Base-by-base conservation (phyloP, 2,888 invertebrate genomes). In the Automeris io region DNA sequence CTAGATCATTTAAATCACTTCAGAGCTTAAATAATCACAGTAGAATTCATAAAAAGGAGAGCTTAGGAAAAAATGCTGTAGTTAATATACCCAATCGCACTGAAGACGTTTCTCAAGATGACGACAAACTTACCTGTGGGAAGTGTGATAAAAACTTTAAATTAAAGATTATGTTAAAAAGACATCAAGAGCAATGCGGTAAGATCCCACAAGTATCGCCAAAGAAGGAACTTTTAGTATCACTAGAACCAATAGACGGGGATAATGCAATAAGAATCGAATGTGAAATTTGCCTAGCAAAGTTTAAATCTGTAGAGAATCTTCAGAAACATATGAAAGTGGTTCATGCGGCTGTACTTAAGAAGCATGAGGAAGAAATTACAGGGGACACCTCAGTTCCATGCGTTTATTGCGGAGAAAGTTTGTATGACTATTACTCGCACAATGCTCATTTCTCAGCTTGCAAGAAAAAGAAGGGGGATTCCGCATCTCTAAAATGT, bases 121-220 rank as follows among this genome's bases (percentile, higher is more conserved):
- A 58, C 1, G 78, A 78, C 3, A 74, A 79, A 43, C 50, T 79
- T 8, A 57, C 49, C 5, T 87, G 87, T 39, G 67, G 76, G 1
- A 73, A 65, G 45, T 87, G 87, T 42, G 71, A 66, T 0, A 83
- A 76, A 46, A 68, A 65, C 1, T 87, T 87, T 48, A 87, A 87
- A 53, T 52, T 87, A 31, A 83, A 86, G 39, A 87, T 87, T 36
- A 87, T 87, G 87, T 48, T 87, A 33, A 86, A 85, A 34, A 69
- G 85, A 0, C 87, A 87, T 42, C 45, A 57, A 11, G 77, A 77
- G 7, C 41, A 60, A 0, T 86, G 86, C 40, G 57, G 57, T 0
- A 68, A 60, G 18, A 33, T 56, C 2, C 58, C 61, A 3, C 43
- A 48, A 2, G 51, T 49, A 29, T 56, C 72, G 0, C 71, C 70